A percentile compares a stretch with the other conserved stretches of the same genome.
Evolutionary conservation across 2,888 invertebrate species (phyloP).

Genomic region (Chelonus formosanus): DNA sequence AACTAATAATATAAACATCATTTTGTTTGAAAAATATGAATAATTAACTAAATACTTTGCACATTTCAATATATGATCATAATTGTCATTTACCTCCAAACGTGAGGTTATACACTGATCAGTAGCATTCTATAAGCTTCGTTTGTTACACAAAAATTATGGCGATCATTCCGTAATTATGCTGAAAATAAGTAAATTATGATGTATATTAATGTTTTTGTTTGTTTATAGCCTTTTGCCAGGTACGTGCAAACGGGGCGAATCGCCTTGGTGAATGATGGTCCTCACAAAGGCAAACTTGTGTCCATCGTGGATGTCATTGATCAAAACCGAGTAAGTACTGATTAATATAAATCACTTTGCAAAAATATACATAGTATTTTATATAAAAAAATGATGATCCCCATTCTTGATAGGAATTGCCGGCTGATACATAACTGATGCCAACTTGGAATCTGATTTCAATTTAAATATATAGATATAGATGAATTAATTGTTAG

Average conservation of each 20-base stretch:
- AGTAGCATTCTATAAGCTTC: too few relatives aligned
- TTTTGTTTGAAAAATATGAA: not conserved
- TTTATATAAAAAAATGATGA: slow-evolving; percentile 64
- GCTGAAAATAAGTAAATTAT: too few relatives aligned
- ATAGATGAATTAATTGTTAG: too few relatives aligned
- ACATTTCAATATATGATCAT: too few relatives aligned
- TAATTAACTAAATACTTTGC: too few relatives aligned
- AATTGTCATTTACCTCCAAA: too few relatives aligned
- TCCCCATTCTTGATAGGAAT: slow-evolving; percentile 75
- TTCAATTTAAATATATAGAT: too few relatives aligned
- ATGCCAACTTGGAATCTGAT: slow-evolving; percentile 65
- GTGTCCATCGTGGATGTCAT: slow-evolving; percentile 95
- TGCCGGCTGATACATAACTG: slow-evolving; percentile 78
- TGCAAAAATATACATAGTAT: too few relatives aligned
- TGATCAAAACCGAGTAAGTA: slow-evolving; percentile 88
- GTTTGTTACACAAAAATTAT: too few relatives aligned
- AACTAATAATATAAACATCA: not conserved
- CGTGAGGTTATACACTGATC: too few relatives aligned
- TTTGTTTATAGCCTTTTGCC: slow-evolving; percentile 76
- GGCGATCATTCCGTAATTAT: too few relatives aligned
- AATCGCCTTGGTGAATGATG: slow-evolving; percentile 93
- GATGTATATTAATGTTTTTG: slow-evolving; percentile 7
- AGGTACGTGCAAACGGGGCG: slow-evolving; percentile 98
- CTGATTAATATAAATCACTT: not conserved
- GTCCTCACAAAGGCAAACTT: slow-evolving; percentile 89